Conservation (phyloP, 1,140 invertebrate genomes). For the Drosophila burlai region DNA sequence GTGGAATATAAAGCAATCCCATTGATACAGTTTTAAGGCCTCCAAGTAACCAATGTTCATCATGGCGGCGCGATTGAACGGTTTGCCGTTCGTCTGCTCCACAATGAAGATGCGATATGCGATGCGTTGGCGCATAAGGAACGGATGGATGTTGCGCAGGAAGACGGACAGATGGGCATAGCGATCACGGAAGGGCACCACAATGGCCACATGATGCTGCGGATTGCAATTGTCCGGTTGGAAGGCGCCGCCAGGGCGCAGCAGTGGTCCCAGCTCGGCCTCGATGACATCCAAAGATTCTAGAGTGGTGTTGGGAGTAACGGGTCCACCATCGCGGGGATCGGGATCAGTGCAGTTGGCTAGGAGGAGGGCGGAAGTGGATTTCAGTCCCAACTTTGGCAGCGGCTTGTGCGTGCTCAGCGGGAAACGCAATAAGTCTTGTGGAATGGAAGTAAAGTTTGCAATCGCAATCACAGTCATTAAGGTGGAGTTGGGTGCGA, state of each 20-base stretch:
- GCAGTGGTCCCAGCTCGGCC: constrained; percentile 85
- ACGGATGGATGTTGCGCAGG: constrained; percentile 95
- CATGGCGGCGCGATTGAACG: constrained; percentile 96
- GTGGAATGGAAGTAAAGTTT: constrained; percentile 82
- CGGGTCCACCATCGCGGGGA: constrained; percentile 82
- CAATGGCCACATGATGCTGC: constrained; percentile 93
- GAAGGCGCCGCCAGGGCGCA: constrained; percentile 91
- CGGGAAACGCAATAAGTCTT: constrained; percentile 68
- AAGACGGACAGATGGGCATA: constrained; percentile 93
- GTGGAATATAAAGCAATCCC: constrained; percentile 97
- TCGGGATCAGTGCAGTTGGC: constrained; percentile 72
- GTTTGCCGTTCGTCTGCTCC: constrained; percentile 92
- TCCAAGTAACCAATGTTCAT: constrained; percentile 98
- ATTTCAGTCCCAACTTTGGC: constrained; percentile 45
- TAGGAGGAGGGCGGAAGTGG: constrained; percentile 31
- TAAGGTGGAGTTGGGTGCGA: constrained; percentile 57
- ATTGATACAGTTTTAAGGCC: constrained; percentile 90
- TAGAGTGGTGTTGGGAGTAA: constrained; percentile 85
- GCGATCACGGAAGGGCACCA: constrained; percentile 94
- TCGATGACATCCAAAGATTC: constrained; percentile 85
- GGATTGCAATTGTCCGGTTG: constrained; percentile 91
- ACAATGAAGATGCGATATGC: constrained; percentile 98
- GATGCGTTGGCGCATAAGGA: constrained; percentile 95
- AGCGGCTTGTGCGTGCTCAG: constrained; percentile 42
- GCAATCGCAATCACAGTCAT: constrained; percentile 77